Conservation (phyloP, 2,113 vertebrate species). For the Oreochromis niloticus region DNA sequence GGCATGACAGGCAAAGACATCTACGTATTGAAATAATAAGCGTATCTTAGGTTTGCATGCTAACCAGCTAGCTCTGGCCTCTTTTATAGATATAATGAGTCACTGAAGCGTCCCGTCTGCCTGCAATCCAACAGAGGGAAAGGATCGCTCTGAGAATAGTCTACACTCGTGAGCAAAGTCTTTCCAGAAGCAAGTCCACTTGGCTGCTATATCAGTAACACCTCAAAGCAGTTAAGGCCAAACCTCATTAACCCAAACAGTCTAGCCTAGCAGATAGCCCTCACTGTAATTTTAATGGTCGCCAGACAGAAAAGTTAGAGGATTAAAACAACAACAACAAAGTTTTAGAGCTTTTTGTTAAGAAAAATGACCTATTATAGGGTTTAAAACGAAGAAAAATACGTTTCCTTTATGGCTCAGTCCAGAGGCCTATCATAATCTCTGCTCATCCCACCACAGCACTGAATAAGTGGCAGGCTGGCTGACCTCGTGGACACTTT, state of each 20-base stretch:
- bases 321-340: background rate
- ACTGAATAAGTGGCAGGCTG: background rate
- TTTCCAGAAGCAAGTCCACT: background rate
- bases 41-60: background rate
- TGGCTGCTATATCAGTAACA: background rate
- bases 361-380: background rate
- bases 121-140: background rate
- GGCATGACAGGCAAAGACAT: background rate
- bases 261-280: background rate
- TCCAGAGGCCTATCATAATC: background rate
- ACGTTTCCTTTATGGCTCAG: background rate
- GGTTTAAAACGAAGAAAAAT: background rate
- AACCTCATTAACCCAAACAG: background rate
- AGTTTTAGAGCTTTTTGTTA: background rate
- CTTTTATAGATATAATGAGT: background rate
- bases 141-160: background rate
- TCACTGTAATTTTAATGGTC: background rate
- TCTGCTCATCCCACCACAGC: background rate
- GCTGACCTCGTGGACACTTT: accelerated
- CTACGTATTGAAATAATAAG: background rate
- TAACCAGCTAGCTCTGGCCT: background rate
- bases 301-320: background rate
- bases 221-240: background rate
- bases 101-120: background rate
- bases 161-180: background rate